Percentiles rank a stretch among this genome's conserved stretches.
Conservation (phyloP, 92 coral and sea anemone genomes). For the Epizoanthus stellaris region DNA sequence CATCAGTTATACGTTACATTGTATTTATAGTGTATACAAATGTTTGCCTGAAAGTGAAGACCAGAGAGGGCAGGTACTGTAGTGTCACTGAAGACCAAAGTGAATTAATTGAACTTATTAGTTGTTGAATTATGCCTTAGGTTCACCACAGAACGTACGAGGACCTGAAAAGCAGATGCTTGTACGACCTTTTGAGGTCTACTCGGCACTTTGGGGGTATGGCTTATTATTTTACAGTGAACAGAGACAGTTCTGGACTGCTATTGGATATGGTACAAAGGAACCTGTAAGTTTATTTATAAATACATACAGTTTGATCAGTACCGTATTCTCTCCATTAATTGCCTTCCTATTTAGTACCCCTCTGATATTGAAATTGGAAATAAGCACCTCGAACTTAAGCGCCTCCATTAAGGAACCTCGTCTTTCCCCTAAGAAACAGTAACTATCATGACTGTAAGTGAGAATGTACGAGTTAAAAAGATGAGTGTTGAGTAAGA, state of each 20-base stretch:
- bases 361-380: too few species aligned
- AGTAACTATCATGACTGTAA: too few species aligned
- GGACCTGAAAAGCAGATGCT: slow-evolving; percentile 57
- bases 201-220: slow-evolving; percentile 98
- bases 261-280: slow-evolving; percentile 80
- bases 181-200: slow-evolving; percentile 89
- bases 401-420: too few species aligned
- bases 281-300: slow-evolving; percentile 65
- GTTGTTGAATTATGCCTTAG: slow-evolving; percentile 33
- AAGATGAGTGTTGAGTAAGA: too few species aligned
- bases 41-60: slow-evolving; percentile 85
- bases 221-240: slow-evolving; percentile 79
- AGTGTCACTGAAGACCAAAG: not conserved
- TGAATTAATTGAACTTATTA: not conserved
- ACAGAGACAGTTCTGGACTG: slow-evolving; percentile 63
- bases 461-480: too few species aligned
- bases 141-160: slow-evolving; percentile 90
- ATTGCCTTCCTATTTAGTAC: too few species aligned
- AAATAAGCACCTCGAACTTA: too few species aligned
- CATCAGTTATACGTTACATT: not conserved
- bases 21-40: slow-evolving; percentile 43
- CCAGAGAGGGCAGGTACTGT: not conserved
- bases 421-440: too few species aligned
- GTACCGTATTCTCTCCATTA: too few species aligned
- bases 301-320: not conserved